Percentiles rank a stretch among this genome's conserved stretches.
These are phyloP conservation scores for Bedellia somnulentella DNA, from an alignment of 2,888 invertebrate genomes.

Conservation along the genomic window DNA sequence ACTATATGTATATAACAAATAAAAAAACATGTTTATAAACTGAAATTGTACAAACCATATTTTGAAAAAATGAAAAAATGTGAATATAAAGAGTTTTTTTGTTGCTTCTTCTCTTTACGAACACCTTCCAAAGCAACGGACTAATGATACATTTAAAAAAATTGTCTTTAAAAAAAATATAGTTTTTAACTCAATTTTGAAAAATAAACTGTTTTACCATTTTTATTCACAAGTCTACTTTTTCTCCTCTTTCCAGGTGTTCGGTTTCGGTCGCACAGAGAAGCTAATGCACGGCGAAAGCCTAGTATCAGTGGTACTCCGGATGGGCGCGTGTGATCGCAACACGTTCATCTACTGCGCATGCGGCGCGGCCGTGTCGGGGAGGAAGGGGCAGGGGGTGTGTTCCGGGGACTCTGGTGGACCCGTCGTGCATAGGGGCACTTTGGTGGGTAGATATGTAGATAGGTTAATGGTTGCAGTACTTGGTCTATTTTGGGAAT, in stretches of 20 bases:
- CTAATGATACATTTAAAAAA: too few relatives aligned
- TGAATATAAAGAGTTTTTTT: too few relatives aligned
- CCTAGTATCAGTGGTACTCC: slow-evolving; percentile 26
- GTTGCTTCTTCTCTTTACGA: too few relatives aligned
- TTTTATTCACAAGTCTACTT: neutral
- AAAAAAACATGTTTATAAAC: too few relatives aligned
- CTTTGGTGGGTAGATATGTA: slow-evolving; percentile 10
- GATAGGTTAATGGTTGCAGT: neutral
- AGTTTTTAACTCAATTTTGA: too few relatives aligned
- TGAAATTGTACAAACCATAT: too few relatives aligned
- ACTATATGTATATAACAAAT: too few relatives aligned
- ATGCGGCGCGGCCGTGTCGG: slow-evolving; percentile 23
- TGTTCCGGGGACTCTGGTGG: slow-evolving; percentile 48
- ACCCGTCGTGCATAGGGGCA: slow-evolving; percentile 25
- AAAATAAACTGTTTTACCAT: too few relatives aligned
- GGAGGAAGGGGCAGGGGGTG: slow-evolving; percentile 20
- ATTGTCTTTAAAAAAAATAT: too few relatives aligned
- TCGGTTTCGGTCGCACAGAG: slow-evolving; percentile 40
- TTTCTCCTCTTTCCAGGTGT: slow-evolving; percentile 18
- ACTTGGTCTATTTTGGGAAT: neutral
- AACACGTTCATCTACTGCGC: slow-evolving; percentile 24
- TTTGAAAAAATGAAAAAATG: too few relatives aligned
- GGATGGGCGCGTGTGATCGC: slow-evolving; percentile 24
- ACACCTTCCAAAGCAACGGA: too few relatives aligned
- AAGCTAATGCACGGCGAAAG: slow-evolving; percentile 21